These are phyloP conservation scores for Patella caerulea DNA, from an alignment of 2,888 invertebrate species.

Conservation along the genomic window DNA sequence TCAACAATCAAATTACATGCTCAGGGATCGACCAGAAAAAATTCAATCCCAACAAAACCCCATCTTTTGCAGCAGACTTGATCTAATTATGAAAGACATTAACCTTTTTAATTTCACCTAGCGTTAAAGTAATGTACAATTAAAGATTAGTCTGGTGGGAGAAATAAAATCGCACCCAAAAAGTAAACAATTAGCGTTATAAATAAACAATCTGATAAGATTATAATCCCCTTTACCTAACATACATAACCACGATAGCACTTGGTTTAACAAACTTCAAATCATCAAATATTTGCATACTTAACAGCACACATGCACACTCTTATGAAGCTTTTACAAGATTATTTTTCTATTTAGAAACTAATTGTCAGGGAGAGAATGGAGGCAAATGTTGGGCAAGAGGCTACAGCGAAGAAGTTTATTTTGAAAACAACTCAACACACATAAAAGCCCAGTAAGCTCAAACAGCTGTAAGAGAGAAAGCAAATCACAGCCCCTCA, in stretches of 20 bases:
- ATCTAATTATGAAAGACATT: slow-evolving; percentile 2
- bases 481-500: slow-evolving; percentile 7
- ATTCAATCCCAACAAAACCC: too few relatives aligned
- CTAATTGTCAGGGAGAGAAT: not conserved
- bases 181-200: not conserved
- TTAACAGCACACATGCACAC: not conserved
- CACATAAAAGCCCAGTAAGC: slow-evolving; percentile 6
- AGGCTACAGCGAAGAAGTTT: not conserved
- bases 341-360: slow-evolving; percentile 9
- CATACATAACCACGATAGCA: not conserved
- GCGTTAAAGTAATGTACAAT: not conserved
- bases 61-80: not conserved
- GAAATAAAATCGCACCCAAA: not conserved
- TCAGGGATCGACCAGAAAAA: too few relatives aligned
- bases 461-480: slow-evolving; percentile 4
- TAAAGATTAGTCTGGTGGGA: not conserved
- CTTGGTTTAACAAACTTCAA: not conserved
- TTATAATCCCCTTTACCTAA: not conserved
- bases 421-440: not conserved
- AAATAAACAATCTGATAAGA: not conserved
- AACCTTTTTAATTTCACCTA: not conserved
- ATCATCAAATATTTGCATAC: not conserved
- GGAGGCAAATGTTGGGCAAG: not conserved
- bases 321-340: not conserved
- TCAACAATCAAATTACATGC: too few relatives aligned